Percentiles rank a stretch among this genome's conserved stretches.
phyloP scores from a whole-genome alignment of 2,113 vertebrate species.

The Macaca fascicularis region DNA sequence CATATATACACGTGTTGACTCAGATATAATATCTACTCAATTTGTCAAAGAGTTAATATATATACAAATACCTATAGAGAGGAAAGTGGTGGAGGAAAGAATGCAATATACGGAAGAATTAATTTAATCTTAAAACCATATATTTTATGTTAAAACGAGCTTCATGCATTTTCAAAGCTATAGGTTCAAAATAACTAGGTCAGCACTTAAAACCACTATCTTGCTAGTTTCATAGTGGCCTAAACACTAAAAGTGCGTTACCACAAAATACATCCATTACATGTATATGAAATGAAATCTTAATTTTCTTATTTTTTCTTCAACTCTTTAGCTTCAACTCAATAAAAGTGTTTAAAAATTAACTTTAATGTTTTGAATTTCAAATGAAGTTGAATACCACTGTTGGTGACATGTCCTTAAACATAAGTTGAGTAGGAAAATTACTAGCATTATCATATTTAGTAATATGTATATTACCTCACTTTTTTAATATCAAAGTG shows the following conservation, averaged over 20 bases:
- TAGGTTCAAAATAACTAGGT: neutral
- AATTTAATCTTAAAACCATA: conserved; percentile 7
- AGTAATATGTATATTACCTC: neutral
- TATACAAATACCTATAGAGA: neutral
- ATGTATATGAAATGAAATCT: neutral
- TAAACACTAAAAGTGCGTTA: neutral
- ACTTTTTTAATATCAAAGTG: neutral
- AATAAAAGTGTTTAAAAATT: conserved; percentile 17
- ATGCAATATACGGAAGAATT: neutral
- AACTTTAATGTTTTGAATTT: conserved; percentile 11
- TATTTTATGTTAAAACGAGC: neutral
- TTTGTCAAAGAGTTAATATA: neutral
- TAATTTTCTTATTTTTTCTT: neutral
- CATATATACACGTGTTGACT: neutral
- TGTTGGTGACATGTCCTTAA: neutral
- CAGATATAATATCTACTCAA: neutral
- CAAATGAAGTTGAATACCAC: neutral
- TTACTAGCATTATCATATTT: neutral
- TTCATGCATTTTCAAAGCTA: neutral
- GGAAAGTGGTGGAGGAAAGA: neutral
- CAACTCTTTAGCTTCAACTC: neutral
- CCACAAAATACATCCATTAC: neutral
- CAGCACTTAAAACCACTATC: neutral
- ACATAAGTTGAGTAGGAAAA: neutral
- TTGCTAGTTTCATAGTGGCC: neutral